Evolutionary conservation across 2,888 invertebrate genomes (phyloP), one percentile per base, ranked within the genome.

Genomic region (Oligia latruncula): DNA sequence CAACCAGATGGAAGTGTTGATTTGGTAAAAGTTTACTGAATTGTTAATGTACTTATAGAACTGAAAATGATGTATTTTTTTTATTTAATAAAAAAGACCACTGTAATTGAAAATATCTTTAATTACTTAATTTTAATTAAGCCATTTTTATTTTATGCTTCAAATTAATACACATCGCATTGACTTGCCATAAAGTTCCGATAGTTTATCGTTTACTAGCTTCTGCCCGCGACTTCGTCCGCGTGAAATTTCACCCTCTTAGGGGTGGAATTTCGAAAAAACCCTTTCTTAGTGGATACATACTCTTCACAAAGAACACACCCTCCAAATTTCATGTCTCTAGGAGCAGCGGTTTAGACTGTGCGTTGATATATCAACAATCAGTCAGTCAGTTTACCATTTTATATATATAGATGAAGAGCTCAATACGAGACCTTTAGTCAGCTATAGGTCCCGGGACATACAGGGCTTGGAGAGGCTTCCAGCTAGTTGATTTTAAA

Each of bases 1-100:
- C 93, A 94, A 94, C 94, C 92, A 92, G 92, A 92, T 93, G 91
- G 72, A 92, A 93, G 92, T 95, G 95, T 96, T 96, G 94, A 96
- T 95, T 96, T 95, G 95, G 95, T 96, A 94, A 96, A 94, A 94
- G 93, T 95, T 95, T 96, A 95, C 95, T 95, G 95, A 95, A 95
- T 94, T 96, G 96, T 96, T 96, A 95, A 95, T 94, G 96, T 96
- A 96, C 96, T 96, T 96, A 96, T 95, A 96, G 95, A 96, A 95
- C 94, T 95, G 95, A 95, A 94, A 93, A 95, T 93, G 91, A 95
- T 95, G 95, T 96, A 95, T 95, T 96, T 96, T 96, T 96, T 96
- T 95, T 95, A 95, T 95, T 95, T 95, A 95, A 95, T 95, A 94
- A 95, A 96, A 95, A 95, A 95, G 91, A 96, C 95, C 95, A 95